phyloP scores from a whole-genome alignment of 2,797 vertebrate species.

The Lutjanus campechanus region DNA sequence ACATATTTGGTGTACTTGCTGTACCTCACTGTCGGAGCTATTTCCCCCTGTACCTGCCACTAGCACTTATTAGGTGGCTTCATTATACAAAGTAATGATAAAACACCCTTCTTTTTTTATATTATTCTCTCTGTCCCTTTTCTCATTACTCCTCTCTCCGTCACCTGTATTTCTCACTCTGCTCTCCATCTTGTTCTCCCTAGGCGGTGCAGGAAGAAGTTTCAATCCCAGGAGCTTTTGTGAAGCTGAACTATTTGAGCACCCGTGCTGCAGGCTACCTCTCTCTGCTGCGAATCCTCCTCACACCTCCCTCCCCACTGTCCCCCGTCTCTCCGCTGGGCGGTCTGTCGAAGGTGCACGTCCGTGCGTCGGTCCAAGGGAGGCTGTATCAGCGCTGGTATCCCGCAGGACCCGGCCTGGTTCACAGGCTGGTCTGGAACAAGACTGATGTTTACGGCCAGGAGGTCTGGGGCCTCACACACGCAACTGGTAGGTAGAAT shows the following conservation, averaged over 20 bases:
- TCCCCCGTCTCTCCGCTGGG: constrained; percentile 80
- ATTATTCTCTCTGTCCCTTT: constrained; percentile 20
- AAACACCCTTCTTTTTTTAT: constrained; percentile 34
- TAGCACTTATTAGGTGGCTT: constrained; percentile 39
- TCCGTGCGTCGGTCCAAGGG: constrained; percentile 92
- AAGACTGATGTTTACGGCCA: constrained; percentile 98
- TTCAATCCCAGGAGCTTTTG: constrained; percentile 93
- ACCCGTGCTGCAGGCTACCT: constrained; percentile 94
- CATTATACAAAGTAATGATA: constrained; percentile 45
- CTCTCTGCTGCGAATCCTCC: constrained; percentile 92
- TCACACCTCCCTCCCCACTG: constrained; percentile 90
- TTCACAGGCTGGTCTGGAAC: constrained; percentile 95
- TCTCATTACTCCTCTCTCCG: constrained; percentile 15
- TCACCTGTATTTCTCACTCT: constrained; percentile 46
- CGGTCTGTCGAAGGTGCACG: constrained; percentile 94
- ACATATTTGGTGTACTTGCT: background rate
- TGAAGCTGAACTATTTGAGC: constrained; percentile 95
- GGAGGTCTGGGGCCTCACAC: constrained; percentile 94
- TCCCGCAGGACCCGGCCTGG: constrained; percentile 91
- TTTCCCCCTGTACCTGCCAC: constrained; percentile 37
- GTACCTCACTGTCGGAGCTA: background rate
- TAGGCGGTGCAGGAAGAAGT: constrained; percentile 97
- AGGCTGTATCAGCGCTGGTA: constrained; percentile 95
- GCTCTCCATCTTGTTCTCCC: constrained; percentile 42
- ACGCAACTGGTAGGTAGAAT: constrained; percentile 91